These are phyloP conservation scores for Dendronephthya gigantea DNA, from an alignment of 64 coral and sea anemone species.

Conservation along the genomic window DNA sequence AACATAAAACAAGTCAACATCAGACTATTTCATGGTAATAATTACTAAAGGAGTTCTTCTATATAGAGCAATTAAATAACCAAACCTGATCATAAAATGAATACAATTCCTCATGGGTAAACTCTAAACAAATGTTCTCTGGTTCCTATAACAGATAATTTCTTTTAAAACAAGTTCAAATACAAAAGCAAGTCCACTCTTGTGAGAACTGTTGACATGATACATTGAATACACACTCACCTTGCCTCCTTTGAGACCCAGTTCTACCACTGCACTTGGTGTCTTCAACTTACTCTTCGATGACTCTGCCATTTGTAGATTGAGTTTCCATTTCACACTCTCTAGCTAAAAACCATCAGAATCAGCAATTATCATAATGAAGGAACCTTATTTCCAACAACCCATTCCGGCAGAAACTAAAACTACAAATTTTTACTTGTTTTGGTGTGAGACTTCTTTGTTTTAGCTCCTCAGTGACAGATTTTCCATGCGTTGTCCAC, in stretches of 20 bases:
- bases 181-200: too few species aligned
- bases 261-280: constrained; percentile 87
- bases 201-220: too few species aligned
- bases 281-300: constrained; percentile 81
- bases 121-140: constrained; percentile 80
- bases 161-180: too few species aligned
- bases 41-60: not conserved
- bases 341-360: constrained; percentile 47
- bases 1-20: not conserved
- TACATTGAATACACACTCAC: constrained; percentile 9
- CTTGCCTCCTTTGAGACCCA: constrained; percentile 56
- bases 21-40: not conserved
- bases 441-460: constrained; percentile 73
- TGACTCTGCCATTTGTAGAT: constrained; percentile 90
- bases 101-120: constrained; percentile 91
- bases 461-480: constrained; percentile 60
- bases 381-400: too few species aligned
- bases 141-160: constrained; percentile 34
- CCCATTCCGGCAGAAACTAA: not conserved
- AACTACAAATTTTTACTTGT: constrained; percentile 40
- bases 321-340: constrained; percentile 75
- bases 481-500: constrained; percentile 70
- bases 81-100: constrained; percentile 83
- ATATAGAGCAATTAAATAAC: not conserved
- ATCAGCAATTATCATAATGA: not conserved